A percentile compares a stretch with the other conserved stretches of the same genome.
Conservation (phyloP, 1,140 invertebrate genomes). For the Aradophagus sp. region DNA sequence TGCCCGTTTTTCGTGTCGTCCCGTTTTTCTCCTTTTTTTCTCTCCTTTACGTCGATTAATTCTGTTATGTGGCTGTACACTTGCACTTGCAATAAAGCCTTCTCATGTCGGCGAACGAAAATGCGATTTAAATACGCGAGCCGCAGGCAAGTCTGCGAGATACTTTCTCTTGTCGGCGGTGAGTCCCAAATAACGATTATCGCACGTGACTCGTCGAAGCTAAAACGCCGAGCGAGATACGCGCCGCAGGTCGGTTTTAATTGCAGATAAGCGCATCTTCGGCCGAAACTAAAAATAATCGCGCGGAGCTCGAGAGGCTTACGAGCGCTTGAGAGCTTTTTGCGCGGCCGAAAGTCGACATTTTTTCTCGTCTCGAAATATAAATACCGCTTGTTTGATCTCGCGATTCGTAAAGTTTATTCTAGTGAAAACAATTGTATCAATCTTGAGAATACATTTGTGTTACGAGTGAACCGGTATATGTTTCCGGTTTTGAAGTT, state of each 20-base stretch:
- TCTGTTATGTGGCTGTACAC: conserved; percentile 3
- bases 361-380: not conserved
- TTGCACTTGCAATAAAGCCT: conserved; percentile 30
- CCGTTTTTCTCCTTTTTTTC: too few relatives aligned
- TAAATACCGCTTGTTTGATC: too few relatives aligned
- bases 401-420: not conserved
- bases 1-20: not conserved
- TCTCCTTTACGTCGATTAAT: too few relatives aligned
- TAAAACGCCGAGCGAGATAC: conserved; percentile 47
- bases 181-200: conserved; percentile 62
- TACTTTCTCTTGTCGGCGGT: conserved; percentile 63
- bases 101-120: conserved; percentile 28
- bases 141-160: conserved; percentile 55
- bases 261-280: conserved; percentile 51
- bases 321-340: conserved; percentile 17
- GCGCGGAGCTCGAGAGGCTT: conserved; percentile 7
- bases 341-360: not conserved
- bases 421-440: not conserved
- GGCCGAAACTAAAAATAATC: conserved; percentile 34
- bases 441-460: too few relatives aligned
- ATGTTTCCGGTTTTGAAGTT: too few relatives aligned
- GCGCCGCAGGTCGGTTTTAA: conserved; percentile 33
- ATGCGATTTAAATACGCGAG: conserved; percentile 61
- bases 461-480: too few relatives aligned
- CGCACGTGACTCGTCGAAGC: conserved; percentile 63